phyloP scores from a whole-genome alignment of 2,113 vertebrate species.

The Mionectes macconnelli region DNA sequence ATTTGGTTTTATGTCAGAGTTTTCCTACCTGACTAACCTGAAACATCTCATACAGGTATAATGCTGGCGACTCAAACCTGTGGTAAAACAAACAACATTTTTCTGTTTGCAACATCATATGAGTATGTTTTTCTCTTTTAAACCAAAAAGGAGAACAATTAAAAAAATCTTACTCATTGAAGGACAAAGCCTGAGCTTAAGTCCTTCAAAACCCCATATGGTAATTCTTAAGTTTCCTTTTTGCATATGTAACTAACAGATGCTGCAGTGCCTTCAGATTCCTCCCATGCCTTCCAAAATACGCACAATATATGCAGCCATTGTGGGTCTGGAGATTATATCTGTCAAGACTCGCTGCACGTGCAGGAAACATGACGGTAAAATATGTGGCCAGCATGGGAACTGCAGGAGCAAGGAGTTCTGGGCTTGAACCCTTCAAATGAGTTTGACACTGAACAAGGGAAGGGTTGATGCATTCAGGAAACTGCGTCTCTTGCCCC shows the following conservation, averaged over 20 bases:
- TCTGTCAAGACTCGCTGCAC: conserved; percentile 74
- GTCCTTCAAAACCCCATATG: conserved; percentile 53
- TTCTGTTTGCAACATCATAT: background rate
- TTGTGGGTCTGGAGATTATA: conserved; percentile 74
- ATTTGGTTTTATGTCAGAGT: background rate
- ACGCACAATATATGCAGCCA: conserved; percentile 56
- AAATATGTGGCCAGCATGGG: conserved; percentile 68
- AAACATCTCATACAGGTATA: background rate
- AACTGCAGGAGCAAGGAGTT: conserved; percentile 53
- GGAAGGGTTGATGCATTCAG: conserved; percentile 4
- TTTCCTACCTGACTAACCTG: background rate
- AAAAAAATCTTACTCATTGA: background rate
- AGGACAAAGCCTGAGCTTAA: conserved; percentile 31
- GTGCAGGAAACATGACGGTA: conserved; percentile 58
- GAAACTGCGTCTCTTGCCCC: conserved; percentile 10
- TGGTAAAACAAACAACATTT: background rate
- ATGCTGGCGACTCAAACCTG: background rate
- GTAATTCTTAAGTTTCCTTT: conserved; percentile 58
- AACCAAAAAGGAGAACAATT: background rate
- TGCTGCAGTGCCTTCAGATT: conserved; percentile 68
- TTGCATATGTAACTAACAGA: conserved; percentile 63
- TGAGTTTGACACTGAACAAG: background rate
- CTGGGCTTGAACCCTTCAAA: conserved; percentile 67
- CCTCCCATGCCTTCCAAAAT: conserved; percentile 76
- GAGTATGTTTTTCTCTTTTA: background rate